Base-by-base conservation (phyloP, 2,113 vertebrate species). In the Falcunculus frontatus region DNA sequence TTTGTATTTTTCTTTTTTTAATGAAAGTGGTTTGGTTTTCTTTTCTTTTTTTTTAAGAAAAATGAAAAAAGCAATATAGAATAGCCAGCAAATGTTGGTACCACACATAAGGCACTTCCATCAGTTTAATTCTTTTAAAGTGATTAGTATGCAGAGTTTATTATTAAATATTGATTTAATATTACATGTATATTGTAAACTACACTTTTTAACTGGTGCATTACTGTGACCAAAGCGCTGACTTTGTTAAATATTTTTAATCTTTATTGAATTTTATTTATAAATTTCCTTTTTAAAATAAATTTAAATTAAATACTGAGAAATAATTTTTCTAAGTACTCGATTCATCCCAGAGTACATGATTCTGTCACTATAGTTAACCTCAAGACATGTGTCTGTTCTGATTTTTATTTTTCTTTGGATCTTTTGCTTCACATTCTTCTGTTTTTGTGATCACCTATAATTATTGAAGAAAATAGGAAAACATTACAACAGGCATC, bases 11-110 rank as follows among this genome's bases (percentile, higher is more conserved):
- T 39, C 9, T 72, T 15, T 59, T 56, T 64, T 64, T 5, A 22
- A 41, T 70, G 6, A 13, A 44, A 50, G 16, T 32, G 1, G 8
- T 29, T 76, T 44, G 16, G 4, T 2, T 6, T 49, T 49, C 33
- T 26, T 70, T 57, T 2, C 5, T 44, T 49, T 35, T 26, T 70
- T 57, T 75, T 57, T 2, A 88, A 65, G 12, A n/a, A 4, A 6
- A 83, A 52, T 57, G 1, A n/a, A 53, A 60, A 90, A 57, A 53
- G 0, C 1, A 59, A 42, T 3, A 12, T 16, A 7, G 13, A 35
- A 41, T 75, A 37, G 30, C 22, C 23, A 70, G 16, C 3, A 65
- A 52, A 41, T 16, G 1, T 32, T 83, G 9, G 5, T 53, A 70
- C 16, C 16, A 59, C 29, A 32, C 6, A 35, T 46, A 75, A 79